A percentile compares a stretch with the other conserved stretches of the same genome.
Evolutionary conservation across 2,888 invertebrate species (phyloP).

Genomic region (Melangyna quadrimaculata): DNA sequence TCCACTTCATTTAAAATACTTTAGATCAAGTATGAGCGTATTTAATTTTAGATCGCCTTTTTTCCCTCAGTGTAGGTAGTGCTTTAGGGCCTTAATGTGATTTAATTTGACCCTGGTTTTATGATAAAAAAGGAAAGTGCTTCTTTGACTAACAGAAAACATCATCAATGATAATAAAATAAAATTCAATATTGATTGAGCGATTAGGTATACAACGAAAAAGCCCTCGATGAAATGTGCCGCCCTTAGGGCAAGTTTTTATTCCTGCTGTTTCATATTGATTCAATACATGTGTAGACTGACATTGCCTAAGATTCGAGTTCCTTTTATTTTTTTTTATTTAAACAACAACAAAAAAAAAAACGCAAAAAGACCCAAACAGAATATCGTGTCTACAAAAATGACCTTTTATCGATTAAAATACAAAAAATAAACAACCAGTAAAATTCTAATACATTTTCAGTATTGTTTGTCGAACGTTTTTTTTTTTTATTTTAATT

Average conservation of each 20-base stretch:
- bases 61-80: too few relatives aligned
- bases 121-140: not conserved
- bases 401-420: too few relatives aligned
- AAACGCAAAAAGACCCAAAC: not conserved
- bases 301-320: not conserved
- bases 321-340: too few relatives aligned
- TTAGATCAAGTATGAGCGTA: too few relatives aligned
- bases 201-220: not conserved
- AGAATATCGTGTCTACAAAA: too few relatives aligned
- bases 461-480: too few relatives aligned
- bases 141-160: not conserved
- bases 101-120: not conserved
- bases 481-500: too few relatives aligned
- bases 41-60: too few relatives aligned
- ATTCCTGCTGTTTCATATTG: not conserved
- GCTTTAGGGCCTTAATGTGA: not conserved
- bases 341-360: not conserved
- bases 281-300: not conserved
- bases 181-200: not conserved
- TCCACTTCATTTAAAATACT: too few relatives aligned
- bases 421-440: too few relatives aligned
- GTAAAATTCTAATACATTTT: too few relatives aligned
- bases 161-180: not conserved
- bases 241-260: not conserved
- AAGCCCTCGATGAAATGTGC: not conserved